Conservation (phyloP, 2,113 vertebrate species). For the Crotalus horridus region DNA sequence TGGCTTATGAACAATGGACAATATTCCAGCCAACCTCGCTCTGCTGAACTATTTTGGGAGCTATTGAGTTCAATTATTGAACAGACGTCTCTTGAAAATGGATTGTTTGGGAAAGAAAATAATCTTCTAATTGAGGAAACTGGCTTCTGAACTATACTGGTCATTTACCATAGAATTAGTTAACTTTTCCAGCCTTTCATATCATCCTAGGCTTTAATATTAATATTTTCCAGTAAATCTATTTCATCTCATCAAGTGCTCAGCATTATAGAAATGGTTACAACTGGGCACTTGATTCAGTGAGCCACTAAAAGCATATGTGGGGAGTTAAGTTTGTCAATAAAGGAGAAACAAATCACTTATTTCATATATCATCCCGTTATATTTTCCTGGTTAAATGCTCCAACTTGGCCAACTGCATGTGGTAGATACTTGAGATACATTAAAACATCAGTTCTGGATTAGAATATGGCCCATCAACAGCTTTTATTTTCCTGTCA, state of each 20-base stretch:
- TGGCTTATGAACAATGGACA: conserved; percentile 53
- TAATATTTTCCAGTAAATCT: conserved; percentile 42
- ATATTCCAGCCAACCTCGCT: neutral
- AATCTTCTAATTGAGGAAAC: conserved; percentile 55
- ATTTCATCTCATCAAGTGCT: neutral
- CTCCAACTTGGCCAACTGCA: conserved; percentile 27
- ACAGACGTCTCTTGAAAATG: conserved; percentile 42
- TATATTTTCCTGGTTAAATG: conserved; percentile 29
- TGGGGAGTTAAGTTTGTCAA: neutral
- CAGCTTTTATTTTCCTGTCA: conserved; percentile 24
- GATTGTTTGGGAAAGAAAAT: conserved; percentile 22
- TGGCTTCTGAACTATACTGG: conserved; percentile 12
- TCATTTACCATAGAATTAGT: conserved; percentile 33
- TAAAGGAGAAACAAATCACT: neutral
- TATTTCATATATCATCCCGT: neutral
- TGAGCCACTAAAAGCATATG: neutral
- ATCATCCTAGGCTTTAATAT: accelerated
- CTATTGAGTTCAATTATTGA: conserved; percentile 66
- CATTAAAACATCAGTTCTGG: neutral
- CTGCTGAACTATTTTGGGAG: conserved; percentile 39
- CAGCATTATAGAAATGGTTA: conserved; percentile 27
- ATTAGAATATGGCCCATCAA: neutral
- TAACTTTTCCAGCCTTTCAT: conserved; percentile 36
- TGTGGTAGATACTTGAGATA: neutral
- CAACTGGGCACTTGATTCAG: neutral